Evolutionary conservation across 2,113 vertebrate species (phyloP), one percentile per base, ranked within the genome.

Genomic region (Dicaeum eximium): DNA sequence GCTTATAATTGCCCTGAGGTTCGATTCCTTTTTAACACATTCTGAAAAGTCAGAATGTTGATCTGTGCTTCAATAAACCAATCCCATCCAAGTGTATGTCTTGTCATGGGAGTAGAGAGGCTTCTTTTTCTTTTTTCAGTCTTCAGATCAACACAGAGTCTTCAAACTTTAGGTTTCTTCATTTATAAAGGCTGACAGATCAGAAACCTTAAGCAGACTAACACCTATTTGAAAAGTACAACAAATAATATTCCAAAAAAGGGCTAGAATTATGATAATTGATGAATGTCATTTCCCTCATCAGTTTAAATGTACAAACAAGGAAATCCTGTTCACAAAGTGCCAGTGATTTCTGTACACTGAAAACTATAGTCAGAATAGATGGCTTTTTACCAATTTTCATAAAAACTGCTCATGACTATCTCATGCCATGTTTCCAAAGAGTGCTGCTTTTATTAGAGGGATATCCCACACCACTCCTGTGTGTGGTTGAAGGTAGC

Each of bases 11-110:
- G 53, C 73, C 87, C 45, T 75, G 66, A 79, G 65, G 87, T 91
- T 79, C 85, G 51, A 67, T 85, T 95, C 27, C 24, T 74, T 92
- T 74, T 90, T 91, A 91, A 91, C 84, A 81, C 25, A 75, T 47
- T 79, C 53, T 79, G 53, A 96, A 87, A 93, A 94, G 48, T 79
- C 87, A 91, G 81, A 67, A 92, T 7, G 6, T 33, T 87, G 84
- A 84, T 84, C 73, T 84, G 72, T 74, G 56, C 72, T 86, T 86
- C 77, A 74, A 50, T 74, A 89, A 92, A 94, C 44, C 0, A 2
- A 83, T 83, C 42, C 9, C 13, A 54, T 73, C 23, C n/a, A 83
- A 70, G 31, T 40, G 10, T 31, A 21, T 30, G 11, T 42, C 73
- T 91, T 84, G 15, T 70, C 73, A 84, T 57, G 30, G 44, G 19